phyloP scores from a whole-genome alignment of 2,113 vertebrate genomes.

The Urocynchramus pylzowi region DNA sequence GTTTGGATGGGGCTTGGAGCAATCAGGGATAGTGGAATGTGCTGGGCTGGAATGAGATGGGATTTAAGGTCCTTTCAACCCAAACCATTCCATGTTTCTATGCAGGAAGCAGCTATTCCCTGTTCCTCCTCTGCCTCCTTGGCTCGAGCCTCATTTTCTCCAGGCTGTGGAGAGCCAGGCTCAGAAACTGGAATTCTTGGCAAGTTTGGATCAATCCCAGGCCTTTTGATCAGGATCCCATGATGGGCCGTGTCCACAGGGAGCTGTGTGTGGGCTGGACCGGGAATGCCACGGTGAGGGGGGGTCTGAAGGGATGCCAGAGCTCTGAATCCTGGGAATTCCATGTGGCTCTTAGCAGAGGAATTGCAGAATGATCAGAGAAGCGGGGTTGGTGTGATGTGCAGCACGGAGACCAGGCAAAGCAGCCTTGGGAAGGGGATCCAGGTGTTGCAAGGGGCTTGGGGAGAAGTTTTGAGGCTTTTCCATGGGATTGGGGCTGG shows the following conservation, averaged over 20 bases:
- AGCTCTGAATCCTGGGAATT: fast-evolving
- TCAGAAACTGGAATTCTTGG: neutral
- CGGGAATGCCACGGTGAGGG: fast-evolving
- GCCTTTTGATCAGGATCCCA: fast-evolving
- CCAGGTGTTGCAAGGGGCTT: fast-evolving
- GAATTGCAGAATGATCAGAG: no score
- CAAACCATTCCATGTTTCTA: neutral
- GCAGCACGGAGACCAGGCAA: no score
- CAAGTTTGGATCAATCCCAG: neutral
- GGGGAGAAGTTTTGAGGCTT: fast-evolving
- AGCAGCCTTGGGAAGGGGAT: neutral
- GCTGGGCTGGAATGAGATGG: neutral
- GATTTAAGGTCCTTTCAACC: neutral
- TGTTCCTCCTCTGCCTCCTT: neutral
- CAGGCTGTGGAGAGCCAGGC: neutral
- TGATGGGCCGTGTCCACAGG: fast-evolving
- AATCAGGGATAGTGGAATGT: fast-evolving
- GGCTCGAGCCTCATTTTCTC: neutral
- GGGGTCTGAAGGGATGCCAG: neutral
- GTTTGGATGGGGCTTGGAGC: neutral
- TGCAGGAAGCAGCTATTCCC: fast-evolving
- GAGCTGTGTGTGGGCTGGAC: fast-evolving
- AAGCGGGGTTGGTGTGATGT: fast-evolving
- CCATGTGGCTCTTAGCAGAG: fast-evolving
- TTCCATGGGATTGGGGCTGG: fast-evolving